Evolutionary conservation across 2,113 vertebrate species (phyloP).

Genomic region (Scalopus aquaticus): DNA sequence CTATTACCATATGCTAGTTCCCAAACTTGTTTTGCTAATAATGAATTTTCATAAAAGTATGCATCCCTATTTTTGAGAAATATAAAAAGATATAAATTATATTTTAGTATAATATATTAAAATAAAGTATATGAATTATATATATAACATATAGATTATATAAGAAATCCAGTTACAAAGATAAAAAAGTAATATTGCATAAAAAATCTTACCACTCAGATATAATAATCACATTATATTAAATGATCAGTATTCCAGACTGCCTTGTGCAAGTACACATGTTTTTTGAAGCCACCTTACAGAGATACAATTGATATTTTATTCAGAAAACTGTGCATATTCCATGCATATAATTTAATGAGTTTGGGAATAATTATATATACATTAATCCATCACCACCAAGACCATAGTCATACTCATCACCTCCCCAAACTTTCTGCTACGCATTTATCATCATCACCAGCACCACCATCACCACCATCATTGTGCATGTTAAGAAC

Average conservation of each 20-base stretch:
- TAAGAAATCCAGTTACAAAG: background rate
- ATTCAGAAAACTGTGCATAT: background rate
- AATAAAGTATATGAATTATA: too few relatives aligned
- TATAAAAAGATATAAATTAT: too few relatives aligned
- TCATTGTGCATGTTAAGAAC: background rate
- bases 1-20: background rate
- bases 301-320: background rate
- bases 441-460: too few relatives aligned
- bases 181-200: slow-evolving; percentile 1
- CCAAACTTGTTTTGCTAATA: background rate
- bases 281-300: background rate
- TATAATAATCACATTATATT: background rate
- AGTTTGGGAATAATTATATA: too few relatives aligned
- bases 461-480: too few relatives aligned
- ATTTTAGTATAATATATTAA: too few relatives aligned
- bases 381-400: background rate
- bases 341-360: background rate
- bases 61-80: background rate
- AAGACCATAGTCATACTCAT: background rate
- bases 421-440: background rate
- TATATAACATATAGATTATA: background rate
- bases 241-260: background rate
- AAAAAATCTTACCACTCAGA: background rate
- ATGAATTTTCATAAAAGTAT: background rate
- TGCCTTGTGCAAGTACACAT: background rate